Evolutionary conservation across 1,140 invertebrate genomes (phyloP), one percentile per base, ranked within the genome.

Genomic region (Zaprionus africanus): DNA sequence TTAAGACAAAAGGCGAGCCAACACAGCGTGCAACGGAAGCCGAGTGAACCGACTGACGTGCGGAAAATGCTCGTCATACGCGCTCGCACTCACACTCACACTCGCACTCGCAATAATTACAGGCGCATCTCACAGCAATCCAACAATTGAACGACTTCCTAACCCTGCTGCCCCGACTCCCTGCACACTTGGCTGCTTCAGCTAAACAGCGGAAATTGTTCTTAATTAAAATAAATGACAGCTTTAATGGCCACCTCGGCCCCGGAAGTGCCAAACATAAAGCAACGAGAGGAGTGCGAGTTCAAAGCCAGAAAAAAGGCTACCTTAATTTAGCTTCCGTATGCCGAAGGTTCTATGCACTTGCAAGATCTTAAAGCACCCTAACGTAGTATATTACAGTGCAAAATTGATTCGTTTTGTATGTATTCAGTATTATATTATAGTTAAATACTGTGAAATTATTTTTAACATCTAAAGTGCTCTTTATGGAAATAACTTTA

Each of bases 191-290:
- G 13, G 63, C 43, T 31, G 36, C 41, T 68, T 68, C 34, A 26
- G 38, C 69, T 81, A 64, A 77, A 80, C 69, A 79, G 67, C 78
- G 79, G 77, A 79, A 87, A 82, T 82, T 57, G 73, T 78, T 82
- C 79, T 80, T 87, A 87, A 87, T 87, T 87, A 87, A 87, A 82
- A 78, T 78, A 78, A 82, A 82, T 75, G 73, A 75, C 77, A 65
- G 31, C n/a, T 73, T 79, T 72, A 76, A 85, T 76, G 53, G 34
- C 53, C 34, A 17, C 38, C 69, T 59, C 19, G 59, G 24, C 53
- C 41, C 53, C 59, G 66, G 66, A 75, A 75, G 71, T 68, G 65
- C 65, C 31, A 34, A 34, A 62, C 65, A 69, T 61, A 74, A 68
- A 49, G 34, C 49, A 46, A 34, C 24, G 12, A 19, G 11, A 17